These are phyloP conservation scores for Alfaro cultratus DNA, from an alignment of 2,797 vertebrate species.

Conservation along the genomic window DNA sequence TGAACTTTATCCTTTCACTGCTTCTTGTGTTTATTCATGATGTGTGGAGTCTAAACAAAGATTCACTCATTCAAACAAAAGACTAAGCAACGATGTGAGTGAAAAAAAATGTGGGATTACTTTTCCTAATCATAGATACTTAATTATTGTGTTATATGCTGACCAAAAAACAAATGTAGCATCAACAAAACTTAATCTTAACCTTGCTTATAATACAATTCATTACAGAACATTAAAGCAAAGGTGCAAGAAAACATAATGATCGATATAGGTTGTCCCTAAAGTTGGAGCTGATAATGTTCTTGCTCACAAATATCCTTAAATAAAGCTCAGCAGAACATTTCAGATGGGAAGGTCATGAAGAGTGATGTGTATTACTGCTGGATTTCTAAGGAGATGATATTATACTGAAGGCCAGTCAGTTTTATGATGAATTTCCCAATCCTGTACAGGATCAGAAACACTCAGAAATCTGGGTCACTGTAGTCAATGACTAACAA, in stretches of 20 bases:
- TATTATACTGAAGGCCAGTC: neutral
- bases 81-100: neutral
- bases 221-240: neutral
- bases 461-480: neutral
- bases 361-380: neutral
- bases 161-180: neutral
- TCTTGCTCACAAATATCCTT: neutral
- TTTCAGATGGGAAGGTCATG: neutral
- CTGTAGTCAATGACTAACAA: conserved; percentile 23
- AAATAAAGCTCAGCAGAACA: neutral
- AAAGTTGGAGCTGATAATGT: neutral
- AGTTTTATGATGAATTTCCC: neutral
- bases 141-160: neutral
- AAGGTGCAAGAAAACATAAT: neutral
- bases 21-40: neutral
- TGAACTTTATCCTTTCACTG: neutral
- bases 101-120: neutral
- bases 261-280: neutral
- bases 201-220: neutral
- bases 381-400: neutral
- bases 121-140: neutral
- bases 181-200: neutral
- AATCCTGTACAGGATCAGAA: neutral
- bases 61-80: neutral
- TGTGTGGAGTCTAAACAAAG: neutral